These are phyloP conservation scores for Lates japonicus DNA, from an alignment of 2,797 vertebrate genomes.

Conservation along the genomic window DNA sequence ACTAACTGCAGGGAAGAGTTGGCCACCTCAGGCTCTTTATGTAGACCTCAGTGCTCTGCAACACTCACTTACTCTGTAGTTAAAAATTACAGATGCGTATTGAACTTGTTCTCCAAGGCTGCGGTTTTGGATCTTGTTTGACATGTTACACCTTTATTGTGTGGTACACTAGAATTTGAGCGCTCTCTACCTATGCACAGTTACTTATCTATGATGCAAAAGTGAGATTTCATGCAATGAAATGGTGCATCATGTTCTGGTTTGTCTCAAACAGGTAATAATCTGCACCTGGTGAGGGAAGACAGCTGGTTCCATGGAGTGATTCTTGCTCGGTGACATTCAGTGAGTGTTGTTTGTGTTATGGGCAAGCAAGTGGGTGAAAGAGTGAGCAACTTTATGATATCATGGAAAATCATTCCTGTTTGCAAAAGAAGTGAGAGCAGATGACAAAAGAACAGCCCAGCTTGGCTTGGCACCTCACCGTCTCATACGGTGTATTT, in stretches of 20 bases:
- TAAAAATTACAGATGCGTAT: neutral
- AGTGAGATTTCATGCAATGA: conserved; percentile 63
- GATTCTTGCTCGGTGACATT: conserved; percentile 31
- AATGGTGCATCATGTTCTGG: conserved; percentile 22
- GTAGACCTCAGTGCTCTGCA: conserved; percentile 16
- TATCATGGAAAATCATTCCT: conserved; percentile 59
- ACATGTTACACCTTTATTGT: conserved; percentile 1
- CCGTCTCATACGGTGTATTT: conserved; percentile 62
- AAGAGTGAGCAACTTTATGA: conserved; percentile 64
- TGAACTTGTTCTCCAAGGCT: neutral
- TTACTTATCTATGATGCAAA: conserved; percentile 18
- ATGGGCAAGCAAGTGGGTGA: conserved; percentile 59
- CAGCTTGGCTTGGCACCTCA: conserved; percentile 80
- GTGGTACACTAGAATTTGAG: neutral
- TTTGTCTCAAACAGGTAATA: conserved; percentile 27
- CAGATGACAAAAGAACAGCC: conserved; percentile 84
- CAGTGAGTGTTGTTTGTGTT: conserved; percentile 49
- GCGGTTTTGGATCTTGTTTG: neutral
- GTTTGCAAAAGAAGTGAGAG: conserved; percentile 65
- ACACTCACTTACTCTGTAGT: conserved; percentile 11
- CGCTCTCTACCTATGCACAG: neutral
- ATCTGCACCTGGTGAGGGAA: conserved; percentile 20
- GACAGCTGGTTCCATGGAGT: conserved; percentile 39
- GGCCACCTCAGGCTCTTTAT: conserved; percentile 36
- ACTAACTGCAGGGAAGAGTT: conserved; percentile 19